Percentiles rank a stretch among this genome's conserved stretches.
phyloP scores from a whole-genome alignment of 2,113 vertebrate genomes.

The Calidris pygmaea region DNA sequence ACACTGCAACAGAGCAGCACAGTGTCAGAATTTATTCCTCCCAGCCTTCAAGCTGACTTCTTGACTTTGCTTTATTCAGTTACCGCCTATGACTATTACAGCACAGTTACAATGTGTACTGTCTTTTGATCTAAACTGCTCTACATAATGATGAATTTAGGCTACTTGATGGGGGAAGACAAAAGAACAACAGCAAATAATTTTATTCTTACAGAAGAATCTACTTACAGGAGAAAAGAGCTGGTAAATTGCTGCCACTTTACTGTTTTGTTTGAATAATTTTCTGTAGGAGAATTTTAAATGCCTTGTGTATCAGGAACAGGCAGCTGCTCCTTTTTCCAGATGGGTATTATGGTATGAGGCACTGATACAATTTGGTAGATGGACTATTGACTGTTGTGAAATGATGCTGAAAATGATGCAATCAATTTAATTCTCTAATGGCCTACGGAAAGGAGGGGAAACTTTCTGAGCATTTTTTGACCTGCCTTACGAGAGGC shows the following conservation, averaged over 20 bases:
- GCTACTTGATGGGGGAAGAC: background rate
- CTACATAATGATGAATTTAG: background rate
- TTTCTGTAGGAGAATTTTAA: conserved; percentile 39
- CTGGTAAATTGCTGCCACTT: conserved; percentile 27
- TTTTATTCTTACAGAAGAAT: conserved; percentile 3
- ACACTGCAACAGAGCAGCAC: background rate
- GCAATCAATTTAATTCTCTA: conserved; percentile 53
- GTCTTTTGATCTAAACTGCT: background rate
- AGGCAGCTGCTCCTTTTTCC: conserved; percentile 14
- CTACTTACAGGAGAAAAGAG: background rate
- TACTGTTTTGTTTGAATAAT: conserved; percentile 22
- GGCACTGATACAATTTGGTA: conserved; percentile 30
- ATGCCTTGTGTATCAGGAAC: background rate
- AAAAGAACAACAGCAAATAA: background rate
- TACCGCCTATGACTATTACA: background rate
- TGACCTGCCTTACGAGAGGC: conserved; percentile 13
- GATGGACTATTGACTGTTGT: conserved; percentile 57
- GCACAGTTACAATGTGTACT: background rate
- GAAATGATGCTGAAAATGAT: conserved; percentile 54
- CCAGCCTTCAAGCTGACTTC: background rate
- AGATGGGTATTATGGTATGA: background rate
- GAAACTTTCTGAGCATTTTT: conserved; percentile 53
- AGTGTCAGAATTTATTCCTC: background rate
- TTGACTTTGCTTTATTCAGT: background rate
- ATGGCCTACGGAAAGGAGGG: conserved; percentile 21